phyloP scores from a whole-genome alignment of 2,797 vertebrate species.

The Brachyalestes nurse region DNA sequence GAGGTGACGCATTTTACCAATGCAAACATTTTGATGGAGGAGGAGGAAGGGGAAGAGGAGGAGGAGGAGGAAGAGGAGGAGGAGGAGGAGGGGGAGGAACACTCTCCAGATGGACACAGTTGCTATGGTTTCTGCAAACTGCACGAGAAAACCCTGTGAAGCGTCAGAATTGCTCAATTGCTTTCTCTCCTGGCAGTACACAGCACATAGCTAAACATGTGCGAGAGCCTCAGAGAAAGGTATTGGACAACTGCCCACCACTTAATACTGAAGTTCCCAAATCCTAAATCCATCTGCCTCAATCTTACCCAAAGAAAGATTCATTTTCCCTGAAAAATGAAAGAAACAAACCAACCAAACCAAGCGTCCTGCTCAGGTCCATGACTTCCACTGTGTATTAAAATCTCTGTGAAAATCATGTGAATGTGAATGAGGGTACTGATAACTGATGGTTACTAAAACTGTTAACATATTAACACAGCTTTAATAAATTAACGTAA shows the following conservation, averaged over 20 bases:
- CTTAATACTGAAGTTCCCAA: not conserved
- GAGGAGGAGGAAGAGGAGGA: no score
- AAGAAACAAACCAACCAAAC: not conserved
- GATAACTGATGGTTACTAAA: no score
- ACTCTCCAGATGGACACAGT: constrained; percentile 53
- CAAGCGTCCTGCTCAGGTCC: not conserved
- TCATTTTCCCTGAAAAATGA: not conserved
- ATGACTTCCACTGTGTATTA: not conserved
- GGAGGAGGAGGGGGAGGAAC: constrained; percentile 18
- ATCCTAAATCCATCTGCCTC: not conserved
- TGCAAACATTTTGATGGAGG: no score
- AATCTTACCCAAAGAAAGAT: constrained; percentile 10
- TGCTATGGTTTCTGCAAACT: constrained; percentile 61
- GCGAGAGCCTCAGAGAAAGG: constrained; percentile 21
- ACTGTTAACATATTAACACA: no score
- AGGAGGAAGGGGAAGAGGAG: no score
- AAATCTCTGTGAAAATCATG: not conserved
- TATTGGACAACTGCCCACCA: constrained; percentile 25
- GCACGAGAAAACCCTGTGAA: constrained; percentile 65
- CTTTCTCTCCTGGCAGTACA: constrained; percentile 9
- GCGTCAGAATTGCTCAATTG: constrained; percentile 45
- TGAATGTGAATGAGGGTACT: no score
- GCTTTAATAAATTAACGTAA: no score
- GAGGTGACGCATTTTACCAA: no score
- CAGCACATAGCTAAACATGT: constrained; percentile 25